Base-by-base conservation (phyloP, 2,113 vertebrate genomes). In the Mungos mungo region DNA sequence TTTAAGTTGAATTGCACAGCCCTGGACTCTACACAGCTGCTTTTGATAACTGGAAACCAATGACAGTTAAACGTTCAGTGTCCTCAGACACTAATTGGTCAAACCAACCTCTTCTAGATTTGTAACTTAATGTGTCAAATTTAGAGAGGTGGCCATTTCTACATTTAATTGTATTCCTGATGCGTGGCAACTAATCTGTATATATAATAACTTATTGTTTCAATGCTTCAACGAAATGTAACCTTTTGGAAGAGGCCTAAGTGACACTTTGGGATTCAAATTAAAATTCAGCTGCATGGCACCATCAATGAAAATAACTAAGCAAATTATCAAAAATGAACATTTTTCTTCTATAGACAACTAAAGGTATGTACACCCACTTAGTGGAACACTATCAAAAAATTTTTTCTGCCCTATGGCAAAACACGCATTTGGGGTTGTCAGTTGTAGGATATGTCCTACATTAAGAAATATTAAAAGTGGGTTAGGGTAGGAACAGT, bases 401-500 rank as follows among this genome's bases (percentile, higher is more conserved):
- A 82, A 47, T 95, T 84, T 88, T 93, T 76, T 90, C 12, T 68
- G 41, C 14, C 27, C 79, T 90, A 23, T 77, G 35, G 52, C 88
- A 95, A 96, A 85, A 45, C 33, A 87, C 89, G 12, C 52, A 72
- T 91, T 90, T 81, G 3, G 60, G 54, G 41, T 27, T 92, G 12
- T 84, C 84, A 88, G 9, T 52, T 90, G 7, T 88, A 84, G 96
- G 23, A 47, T 91, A 85, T 10, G 10, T 66, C 54, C 80, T 82
- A 92, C 89, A 79, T 92, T 84, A 76, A 95, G 83, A 97, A 86
- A 94, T 69, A 92, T 63, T 94, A 88, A 45, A 91, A 90, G 16
- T 93, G 63, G 29, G 15, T 5, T 88, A 19, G 13, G 29, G 27
- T 93, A 19, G 47, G 13, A 76, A 38, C 3, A 23, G 25, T 87